Evolutionary conservation across 2,797 vertebrate species (phyloP), one percentile per base, ranked within the genome.

Genomic region (Oreochromis mossambicus): DNA sequence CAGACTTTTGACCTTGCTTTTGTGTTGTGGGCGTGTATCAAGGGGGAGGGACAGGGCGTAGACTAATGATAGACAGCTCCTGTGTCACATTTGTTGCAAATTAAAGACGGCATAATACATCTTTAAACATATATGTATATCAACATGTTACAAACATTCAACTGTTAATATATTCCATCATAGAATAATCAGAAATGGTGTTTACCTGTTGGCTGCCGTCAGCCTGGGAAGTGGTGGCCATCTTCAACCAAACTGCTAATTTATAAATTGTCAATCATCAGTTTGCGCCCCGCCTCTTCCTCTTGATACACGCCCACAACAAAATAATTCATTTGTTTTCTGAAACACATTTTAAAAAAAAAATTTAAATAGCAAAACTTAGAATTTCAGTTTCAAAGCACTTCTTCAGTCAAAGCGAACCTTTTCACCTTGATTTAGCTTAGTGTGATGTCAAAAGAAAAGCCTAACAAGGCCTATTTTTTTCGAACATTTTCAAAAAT

Each of bases 361-460:
- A 4, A 7, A 6, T 5, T 3, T 5, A 61, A 36, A 5, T 63
- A 5, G 32, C 10, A 63, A 63, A 63, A 1, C 32, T 61, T 61
- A 17, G 10, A 61, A n/a, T 61, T 36, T 63, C 6, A 12, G 32
- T 36, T 63, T 63, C 32, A n/a, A 1, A 63, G 32, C 32, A 12
- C 1, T n/a, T 61, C 17, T 61, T 13, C 58, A 36, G 10, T 63
- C 4, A 12, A 63, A 63, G 19, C 0, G 2, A 36, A 63, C 58
- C 2, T 63, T 63, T 63, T 36, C 17, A 63, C 32, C 32, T 36
- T 63, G 58, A 63, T 38, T 63, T 63, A 63, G 32, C 32, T 38
- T 19, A 5, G 17, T 46, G 12, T 24, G 68, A 24, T 48, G 79
- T 82, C 26, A 75, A 24, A 79, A 61, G 55, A 80, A 86, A 80